These are phyloP conservation scores for Cephonodes hylas DNA, from an alignment of 2,888 invertebrate genomes.

Conservation along the genomic window DNA sequence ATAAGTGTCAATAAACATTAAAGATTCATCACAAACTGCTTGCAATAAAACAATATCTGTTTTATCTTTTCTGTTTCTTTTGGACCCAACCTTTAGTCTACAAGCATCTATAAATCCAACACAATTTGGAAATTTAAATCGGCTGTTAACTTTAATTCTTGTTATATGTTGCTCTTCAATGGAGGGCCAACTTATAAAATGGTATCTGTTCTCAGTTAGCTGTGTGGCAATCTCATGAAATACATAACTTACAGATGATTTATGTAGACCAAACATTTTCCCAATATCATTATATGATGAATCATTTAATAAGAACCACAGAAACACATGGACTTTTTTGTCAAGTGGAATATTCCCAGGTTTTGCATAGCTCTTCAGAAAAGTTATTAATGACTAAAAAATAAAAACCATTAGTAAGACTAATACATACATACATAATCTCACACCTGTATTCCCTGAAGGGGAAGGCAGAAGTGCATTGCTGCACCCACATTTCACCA, in stretches of 20 bases:
- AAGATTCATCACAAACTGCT: constrained; percentile 71
- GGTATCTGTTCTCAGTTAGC: constrained; percentile 54
- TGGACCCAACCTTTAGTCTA: constrained; percentile 60
- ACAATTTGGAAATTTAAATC: constrained; percentile 70
- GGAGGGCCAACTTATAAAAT: constrained; percentile 69
- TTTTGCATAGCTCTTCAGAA: constrained; percentile 45
- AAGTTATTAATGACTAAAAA: constrained; percentile 58
- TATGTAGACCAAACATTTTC: constrained; percentile 61
- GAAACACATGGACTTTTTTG: constrained; percentile 69
- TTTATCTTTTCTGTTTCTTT: constrained; percentile 47
- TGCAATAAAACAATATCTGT: constrained; percentile 60
- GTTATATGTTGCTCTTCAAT: constrained; percentile 69
- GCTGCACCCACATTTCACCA: too few relatives aligned
- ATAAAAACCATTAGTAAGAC: too few relatives aligned
- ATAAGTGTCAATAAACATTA: constrained; percentile 64
- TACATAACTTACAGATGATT: constrained; percentile 65
- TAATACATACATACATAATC: too few relatives aligned
- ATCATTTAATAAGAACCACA: constrained; percentile 62
- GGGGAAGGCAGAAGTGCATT: too few relatives aligned
- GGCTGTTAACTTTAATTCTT: constrained; percentile 65
- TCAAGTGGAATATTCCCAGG: constrained; percentile 54
- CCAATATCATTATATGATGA: constrained; percentile 63
- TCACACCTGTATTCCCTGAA: too few relatives aligned
- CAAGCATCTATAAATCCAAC: constrained; percentile 71
- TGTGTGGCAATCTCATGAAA: constrained; percentile 62